phyloP scores from a whole-genome alignment of 2,113 vertebrate genomes.

The Alces alces region DNA sequence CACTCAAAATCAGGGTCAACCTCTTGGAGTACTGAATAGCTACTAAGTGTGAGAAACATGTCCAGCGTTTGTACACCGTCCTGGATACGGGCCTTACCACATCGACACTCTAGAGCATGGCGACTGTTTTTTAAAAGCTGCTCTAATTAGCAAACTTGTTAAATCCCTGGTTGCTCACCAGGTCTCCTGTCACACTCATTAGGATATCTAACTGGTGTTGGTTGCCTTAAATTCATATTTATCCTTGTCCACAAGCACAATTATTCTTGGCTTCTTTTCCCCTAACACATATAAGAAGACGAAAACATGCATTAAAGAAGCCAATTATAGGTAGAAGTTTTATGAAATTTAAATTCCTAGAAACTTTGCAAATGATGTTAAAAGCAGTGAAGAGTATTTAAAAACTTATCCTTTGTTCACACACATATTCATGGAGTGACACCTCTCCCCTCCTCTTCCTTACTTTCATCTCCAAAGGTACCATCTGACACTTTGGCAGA shows the following conservation, averaged over 20 bases:
- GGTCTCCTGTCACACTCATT: constrained; percentile 58
- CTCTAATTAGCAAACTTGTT: constrained; percentile 46
- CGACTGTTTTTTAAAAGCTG: constrained; percentile 6
- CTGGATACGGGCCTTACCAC: background rate
- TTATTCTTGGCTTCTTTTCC: constrained; percentile 38
- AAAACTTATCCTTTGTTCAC: background rate
- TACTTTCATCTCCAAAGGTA: background rate
- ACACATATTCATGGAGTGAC: background rate
- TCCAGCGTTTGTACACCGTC: background rate
- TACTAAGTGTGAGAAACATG: background rate
- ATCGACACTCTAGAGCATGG: background rate
- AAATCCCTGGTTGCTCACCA: constrained; percentile 37
- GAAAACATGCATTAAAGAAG: constrained; percentile 34
- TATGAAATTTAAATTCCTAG: constrained; percentile 3
- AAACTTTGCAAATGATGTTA: background rate
- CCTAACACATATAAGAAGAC: background rate
- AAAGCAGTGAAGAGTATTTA: background rate
- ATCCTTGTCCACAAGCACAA: constrained; percentile 25
- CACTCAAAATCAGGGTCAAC: background rate
- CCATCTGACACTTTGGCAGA: background rate
- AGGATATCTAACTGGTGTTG: constrained; percentile 41
- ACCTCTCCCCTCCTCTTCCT: background rate
- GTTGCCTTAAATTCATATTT: constrained; percentile 64
- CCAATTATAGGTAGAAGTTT: background rate
- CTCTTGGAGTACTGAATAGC: background rate